Base-by-base conservation (phyloP, 2,888 invertebrate genomes). In the Hydraecia micacea region DNA sequence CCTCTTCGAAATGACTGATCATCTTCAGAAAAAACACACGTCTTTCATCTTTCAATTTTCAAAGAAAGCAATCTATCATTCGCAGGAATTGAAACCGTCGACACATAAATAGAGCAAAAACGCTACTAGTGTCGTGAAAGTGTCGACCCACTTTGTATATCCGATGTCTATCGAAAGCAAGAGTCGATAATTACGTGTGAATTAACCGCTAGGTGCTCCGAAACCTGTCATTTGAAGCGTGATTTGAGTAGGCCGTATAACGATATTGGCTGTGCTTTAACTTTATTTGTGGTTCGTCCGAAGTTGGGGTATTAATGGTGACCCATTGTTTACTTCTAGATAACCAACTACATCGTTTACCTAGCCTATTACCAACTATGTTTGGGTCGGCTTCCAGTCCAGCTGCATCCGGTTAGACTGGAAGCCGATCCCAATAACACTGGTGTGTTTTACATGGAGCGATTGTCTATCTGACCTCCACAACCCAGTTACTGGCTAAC, bases 81-180 rank as follows among this genome's bases (percentile, higher is more conserved):
- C 13, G 49, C 18, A 72, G 73, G 75, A 73, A 71, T 73, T 78
- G 75, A 72, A 76, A 70, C 63, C 28, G 65, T 60, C 49, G 28
- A 63, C 66, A 77, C 21, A 72, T 71, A 80, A 82, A 84, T 76
- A 75, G 74, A 81, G 46, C 42, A 83, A 89, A 85, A 88, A 85
- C 70, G 75, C 72, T 42, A 73, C 72, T 42, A 73, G 69, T 75
- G 88, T 80, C 85, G 94, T 90, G 94, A 94, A 94, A 94, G 94
- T 93, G 85, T 86, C 91, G 93, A 89, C 88, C 88, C 75, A 89
- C 84, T 79, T 87, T 84, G 89, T 89, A 90, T 91, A 90, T 91
- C 91, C 90, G 90, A 91, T 91, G 88, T 88, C 91, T 90, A 92
- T 90, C 83, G 94, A 94, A 93, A 93, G 93, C 92, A 93, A 94